Percentiles rank a stretch among this genome's conserved stretches.
These are phyloP conservation scores for Spialia ferax DNA, from an alignment of 2,888 invertebrate species.

Conservation along the genomic window DNA sequence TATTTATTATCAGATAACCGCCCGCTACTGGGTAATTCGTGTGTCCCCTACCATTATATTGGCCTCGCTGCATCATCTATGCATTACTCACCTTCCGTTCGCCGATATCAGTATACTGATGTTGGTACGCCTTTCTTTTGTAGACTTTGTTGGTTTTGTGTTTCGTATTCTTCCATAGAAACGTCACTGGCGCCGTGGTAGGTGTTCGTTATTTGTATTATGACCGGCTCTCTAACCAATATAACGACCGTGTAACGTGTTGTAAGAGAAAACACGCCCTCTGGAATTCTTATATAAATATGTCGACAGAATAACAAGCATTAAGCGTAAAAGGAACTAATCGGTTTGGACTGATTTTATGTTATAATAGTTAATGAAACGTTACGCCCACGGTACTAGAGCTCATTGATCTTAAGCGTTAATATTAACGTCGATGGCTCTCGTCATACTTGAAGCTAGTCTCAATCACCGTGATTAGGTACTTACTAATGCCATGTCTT, in stretches of 20 bases:
- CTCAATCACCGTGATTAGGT: slow-evolving; percentile 65
- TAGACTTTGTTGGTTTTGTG: slow-evolving; percentile 69
- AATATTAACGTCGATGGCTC: slow-evolving; percentile 76
- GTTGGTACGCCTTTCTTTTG: slow-evolving; percentile 57
- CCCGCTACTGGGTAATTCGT: slow-evolving; percentile 83
- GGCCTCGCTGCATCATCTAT: slow-evolving; percentile 70
- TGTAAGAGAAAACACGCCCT: slow-evolving; percentile 48
- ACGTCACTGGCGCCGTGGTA: slow-evolving; percentile 59
- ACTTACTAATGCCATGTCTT: slow-evolving; percentile 64
- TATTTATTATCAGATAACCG: slow-evolving; percentile 86
- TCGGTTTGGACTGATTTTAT: slow-evolving; percentile 73
- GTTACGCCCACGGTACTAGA: slow-evolving; percentile 76
- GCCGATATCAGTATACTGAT: slow-evolving; percentile 68
- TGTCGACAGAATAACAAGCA: slow-evolving; percentile 57
- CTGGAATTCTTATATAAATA: slow-evolving; percentile 59
- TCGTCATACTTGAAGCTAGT: slow-evolving; percentile 65
- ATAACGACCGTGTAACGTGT: slow-evolving; percentile 32
- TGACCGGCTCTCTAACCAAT: slow-evolving; percentile 39
- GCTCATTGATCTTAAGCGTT: slow-evolving; percentile 78
- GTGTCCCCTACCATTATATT: slow-evolving; percentile 79
- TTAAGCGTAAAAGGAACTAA: slow-evolving; percentile 70
- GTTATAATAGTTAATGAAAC: slow-evolving; percentile 83
- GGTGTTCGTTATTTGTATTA: slow-evolving; percentile 54
- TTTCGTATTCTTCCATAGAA: slow-evolving; percentile 62
- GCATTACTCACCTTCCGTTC: slow-evolving; percentile 77